A percentile compares a stretch with the other conserved stretches of the same genome.
Evolutionary conservation across 2,113 vertebrate genomes (phyloP).

Genomic region (Mormoops blainvillei): DNA sequence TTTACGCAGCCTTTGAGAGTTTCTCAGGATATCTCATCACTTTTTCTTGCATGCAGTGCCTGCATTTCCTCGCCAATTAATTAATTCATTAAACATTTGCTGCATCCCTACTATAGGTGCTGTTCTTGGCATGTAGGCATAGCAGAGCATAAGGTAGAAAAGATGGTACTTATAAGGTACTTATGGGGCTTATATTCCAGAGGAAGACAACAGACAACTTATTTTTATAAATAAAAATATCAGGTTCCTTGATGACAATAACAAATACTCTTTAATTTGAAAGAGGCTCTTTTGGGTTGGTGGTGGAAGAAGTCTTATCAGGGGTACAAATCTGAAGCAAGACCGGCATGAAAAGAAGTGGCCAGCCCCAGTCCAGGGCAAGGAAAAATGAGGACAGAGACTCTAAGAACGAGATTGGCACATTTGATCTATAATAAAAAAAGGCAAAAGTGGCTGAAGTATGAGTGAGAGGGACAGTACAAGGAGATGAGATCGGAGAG

Average conservation of each 20-base stretch:
- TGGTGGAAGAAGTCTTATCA: background rate
- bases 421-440: background rate
- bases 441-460: background rate
- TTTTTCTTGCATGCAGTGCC: background rate
- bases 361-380: background rate
- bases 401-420: background rate
- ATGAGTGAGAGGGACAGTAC: background rate
- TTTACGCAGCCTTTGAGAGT: background rate
- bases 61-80: background rate
- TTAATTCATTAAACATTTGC: background rate
- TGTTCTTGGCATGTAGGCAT: background rate
- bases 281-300: background rate
- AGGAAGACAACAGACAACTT: background rate
- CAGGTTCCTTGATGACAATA: background rate
- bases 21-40: background rate
- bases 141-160: background rate
- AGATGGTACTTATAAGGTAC: no score
- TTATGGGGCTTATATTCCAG: background rate
- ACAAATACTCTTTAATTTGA: background rate
- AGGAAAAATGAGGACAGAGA: background rate
- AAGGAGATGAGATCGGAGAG: background rate
- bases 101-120: background rate
- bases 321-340: background rate
- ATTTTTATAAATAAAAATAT: background rate
- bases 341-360: background rate